Percentiles rank a stretch among this genome's conserved stretches.
These are phyloP conservation scores for Silurus aristotelis DNA, from an alignment of 2,797 vertebrate species.

Conservation along the genomic window DNA sequence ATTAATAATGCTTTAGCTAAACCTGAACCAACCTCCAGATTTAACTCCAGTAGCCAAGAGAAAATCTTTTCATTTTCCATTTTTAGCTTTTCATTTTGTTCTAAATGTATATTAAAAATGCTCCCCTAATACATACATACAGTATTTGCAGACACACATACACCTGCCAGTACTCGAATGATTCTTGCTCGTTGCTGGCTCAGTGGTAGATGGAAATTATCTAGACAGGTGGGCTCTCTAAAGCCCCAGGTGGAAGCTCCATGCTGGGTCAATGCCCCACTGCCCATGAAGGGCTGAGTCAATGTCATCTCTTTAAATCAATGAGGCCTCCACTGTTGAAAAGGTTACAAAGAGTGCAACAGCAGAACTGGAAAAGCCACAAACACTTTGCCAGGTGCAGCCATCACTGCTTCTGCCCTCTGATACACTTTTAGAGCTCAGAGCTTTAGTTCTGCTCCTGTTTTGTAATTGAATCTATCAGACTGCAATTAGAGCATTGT, in stretches of 20 bases:
- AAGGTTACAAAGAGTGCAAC: constrained; percentile 47
- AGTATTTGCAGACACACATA: not conserved
- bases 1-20: not conserved
- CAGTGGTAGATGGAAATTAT: constrained; percentile 52
- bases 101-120: not conserved
- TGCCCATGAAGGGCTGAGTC: constrained; percentile 46
- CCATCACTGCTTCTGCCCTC: constrained; percentile 13
- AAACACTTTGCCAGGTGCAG: constrained; percentile 33
- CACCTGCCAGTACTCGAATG: constrained; percentile 34
- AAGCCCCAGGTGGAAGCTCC: constrained; percentile 37
- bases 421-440: constrained; percentile 8
- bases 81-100: not conserved
- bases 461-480: not conserved
- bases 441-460: not conserved
- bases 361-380: constrained; percentile 30
- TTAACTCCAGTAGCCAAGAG: not conserved
- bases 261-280: constrained; percentile 51
- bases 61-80: not conserved
- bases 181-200: constrained; percentile 37
- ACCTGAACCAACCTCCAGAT: not conserved
- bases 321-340: constrained; percentile 54
- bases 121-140: not conserved
- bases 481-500: constrained; percentile 1
- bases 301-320: constrained; percentile 56
- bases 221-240: constrained; percentile 53